phyloP scores from a whole-genome alignment of 2,113 vertebrate genomes.

The Sula dactylatra region DNA sequence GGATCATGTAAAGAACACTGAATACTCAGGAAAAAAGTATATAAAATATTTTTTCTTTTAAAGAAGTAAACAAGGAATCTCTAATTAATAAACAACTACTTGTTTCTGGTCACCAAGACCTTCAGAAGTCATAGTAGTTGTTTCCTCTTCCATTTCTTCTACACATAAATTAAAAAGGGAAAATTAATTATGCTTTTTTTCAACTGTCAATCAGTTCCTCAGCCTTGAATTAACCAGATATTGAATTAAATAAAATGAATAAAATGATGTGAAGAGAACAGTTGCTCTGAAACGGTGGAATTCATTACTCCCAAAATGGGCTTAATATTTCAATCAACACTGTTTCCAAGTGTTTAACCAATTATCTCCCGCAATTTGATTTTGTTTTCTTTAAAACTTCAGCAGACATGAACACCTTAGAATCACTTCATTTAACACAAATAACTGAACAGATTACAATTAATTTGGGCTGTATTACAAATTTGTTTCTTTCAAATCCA shows the following conservation, averaged over 20 bases:
- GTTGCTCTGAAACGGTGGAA: neutral
- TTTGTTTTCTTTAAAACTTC: neutral
- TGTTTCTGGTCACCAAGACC: neutral
- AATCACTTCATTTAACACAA: neutral
- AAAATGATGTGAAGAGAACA: neutral
- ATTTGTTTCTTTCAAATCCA: neutral
- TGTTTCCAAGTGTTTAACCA: neutral
- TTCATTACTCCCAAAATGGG: neutral
- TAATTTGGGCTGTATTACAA: neutral
- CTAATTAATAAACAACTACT: neutral
- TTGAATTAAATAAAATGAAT: neutral
- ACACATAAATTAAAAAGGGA: neutral
- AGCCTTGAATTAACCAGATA: neutral
- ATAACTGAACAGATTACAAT: neutral
- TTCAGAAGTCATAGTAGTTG: neutral
- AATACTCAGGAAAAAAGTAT: neutral
- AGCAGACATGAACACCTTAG: neutral
- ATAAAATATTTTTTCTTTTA: neutral
- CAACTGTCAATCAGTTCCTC: neutral
- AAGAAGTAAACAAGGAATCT: neutral
- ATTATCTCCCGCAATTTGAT: neutral
- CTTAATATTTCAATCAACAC: neutral
- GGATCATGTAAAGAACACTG: neutral
- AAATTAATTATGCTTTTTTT: neutral
- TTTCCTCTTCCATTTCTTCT: neutral